Percentiles rank a stretch among this genome's conserved stretches.
These are phyloP conservation scores for Caradrina kadenii DNA, from an alignment of 2,888 invertebrate genomes.

Conservation along the genomic window DNA sequence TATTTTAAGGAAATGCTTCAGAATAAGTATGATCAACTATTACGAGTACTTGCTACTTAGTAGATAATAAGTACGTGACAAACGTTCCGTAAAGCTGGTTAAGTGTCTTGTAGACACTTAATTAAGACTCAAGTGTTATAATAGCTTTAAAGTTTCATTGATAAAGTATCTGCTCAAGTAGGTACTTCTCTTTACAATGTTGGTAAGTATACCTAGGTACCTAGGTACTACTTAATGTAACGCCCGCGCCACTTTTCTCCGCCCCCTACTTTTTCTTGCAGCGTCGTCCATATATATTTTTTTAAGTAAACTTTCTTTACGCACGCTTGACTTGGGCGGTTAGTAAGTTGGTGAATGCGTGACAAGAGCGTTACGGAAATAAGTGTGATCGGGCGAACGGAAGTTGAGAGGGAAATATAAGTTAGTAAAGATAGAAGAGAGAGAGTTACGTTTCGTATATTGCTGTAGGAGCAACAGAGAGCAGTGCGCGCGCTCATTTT, in stretches of 20 bases:
- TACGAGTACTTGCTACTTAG: neutral
- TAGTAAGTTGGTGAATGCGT: too few species aligned
- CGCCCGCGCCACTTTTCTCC: neutral
- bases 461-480: too few species aligned
- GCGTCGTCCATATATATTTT: too few species aligned
- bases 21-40: neutral
- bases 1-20: slow-evolving; percentile 12
- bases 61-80: slow-evolving; percentile 35
- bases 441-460: too few species aligned
- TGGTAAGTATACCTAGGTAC: too few species aligned
- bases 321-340: too few species aligned
- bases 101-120: slow-evolving; percentile 4
- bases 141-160: neutral
- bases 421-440: too few species aligned
- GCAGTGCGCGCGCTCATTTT: too few species aligned
- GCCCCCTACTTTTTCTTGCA: neutral
- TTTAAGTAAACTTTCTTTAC: too few species aligned
- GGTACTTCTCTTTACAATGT: slow-evolving; percentile 19
- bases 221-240: neutral
- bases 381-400: too few species aligned
- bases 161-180: slow-evolving; percentile 2
- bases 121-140: neutral
- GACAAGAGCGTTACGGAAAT: too few species aligned
- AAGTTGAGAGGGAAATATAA: too few species aligned
- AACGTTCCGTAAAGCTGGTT: neutral